A percentile compares a stretch with the other conserved stretches of the same genome.
These are phyloP conservation scores for Acrocera orbiculus DNA, from an alignment of 2,888 invertebrate genomes.

Conservation along the genomic window DNA sequence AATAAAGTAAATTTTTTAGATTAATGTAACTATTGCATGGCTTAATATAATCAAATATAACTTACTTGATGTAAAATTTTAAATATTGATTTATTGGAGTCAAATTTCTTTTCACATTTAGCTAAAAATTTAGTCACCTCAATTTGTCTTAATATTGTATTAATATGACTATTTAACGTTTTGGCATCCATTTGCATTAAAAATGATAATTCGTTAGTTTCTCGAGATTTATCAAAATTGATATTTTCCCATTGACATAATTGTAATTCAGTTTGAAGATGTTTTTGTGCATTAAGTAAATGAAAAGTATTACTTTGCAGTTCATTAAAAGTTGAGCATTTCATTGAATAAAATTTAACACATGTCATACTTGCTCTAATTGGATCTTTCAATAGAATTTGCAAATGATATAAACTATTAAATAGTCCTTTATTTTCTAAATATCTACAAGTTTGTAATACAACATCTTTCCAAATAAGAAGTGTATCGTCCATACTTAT, in stretches of 20 bases:
- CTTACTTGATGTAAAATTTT: conserved; percentile 10
- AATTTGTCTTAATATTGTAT: conserved; percentile 61
- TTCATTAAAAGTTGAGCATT: conserved; percentile 38
- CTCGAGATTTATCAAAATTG: conserved; percentile 16
- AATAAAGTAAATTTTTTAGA: background rate
- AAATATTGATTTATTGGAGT: conserved; percentile 16
- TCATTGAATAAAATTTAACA: conserved; percentile 52
- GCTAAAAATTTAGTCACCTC: conserved; percentile 59
- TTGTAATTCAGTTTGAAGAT: conserved; percentile 45
- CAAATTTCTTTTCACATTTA: conserved; percentile 40
- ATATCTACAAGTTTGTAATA: conserved; percentile 51
- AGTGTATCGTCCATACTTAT: conserved; percentile 46
- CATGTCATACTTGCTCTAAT: conserved; percentile 66
- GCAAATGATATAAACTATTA: conserved; percentile 56
- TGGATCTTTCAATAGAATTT: conserved; percentile 51
- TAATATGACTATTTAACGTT: conserved; percentile 60
- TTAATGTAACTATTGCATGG: background rate
- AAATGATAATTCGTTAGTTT: conserved; percentile 27
- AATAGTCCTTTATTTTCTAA: conserved; percentile 49
- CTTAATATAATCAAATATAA: background rate
- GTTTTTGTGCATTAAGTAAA: conserved; percentile 41
- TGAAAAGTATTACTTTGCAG: conserved; percentile 35
- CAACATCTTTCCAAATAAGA: conserved; percentile 49
- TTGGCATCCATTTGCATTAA: conserved; percentile 52
- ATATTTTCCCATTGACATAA: conserved; percentile 36